phyloP scores from a whole-genome alignment of 1,140 invertebrate genomes.

The Batillaria attramentaria region DNA sequence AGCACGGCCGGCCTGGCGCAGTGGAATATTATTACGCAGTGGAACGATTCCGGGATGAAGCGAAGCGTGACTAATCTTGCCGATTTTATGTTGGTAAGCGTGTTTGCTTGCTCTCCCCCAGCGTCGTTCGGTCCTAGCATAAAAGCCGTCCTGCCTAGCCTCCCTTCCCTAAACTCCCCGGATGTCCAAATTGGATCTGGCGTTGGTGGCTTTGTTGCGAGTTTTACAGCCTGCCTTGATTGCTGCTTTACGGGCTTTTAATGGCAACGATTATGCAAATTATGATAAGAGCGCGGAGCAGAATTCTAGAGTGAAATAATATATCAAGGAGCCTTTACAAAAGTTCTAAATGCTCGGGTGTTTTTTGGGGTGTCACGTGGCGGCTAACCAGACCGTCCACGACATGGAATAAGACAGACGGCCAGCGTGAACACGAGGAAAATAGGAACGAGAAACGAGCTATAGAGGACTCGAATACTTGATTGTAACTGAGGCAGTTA shows the following conservation, averaged over 20 bases:
- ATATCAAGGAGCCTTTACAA: too few relatives aligned
- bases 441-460: too few relatives aligned
- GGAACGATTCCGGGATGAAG: neutral
- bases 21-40: neutral
- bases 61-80: neutral
- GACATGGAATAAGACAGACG: too few relatives aligned
- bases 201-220: slow-evolving; percentile 10
- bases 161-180: neutral
- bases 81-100: neutral
- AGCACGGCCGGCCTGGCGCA: neutral
- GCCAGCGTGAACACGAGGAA: too few relatives aligned
- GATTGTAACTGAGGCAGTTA: too few relatives aligned
- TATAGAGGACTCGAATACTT: too few relatives aligned
- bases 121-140: neutral
- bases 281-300: slow-evolving; percentile 3
- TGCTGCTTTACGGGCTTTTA: slow-evolving; percentile 19
- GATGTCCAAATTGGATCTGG: slow-evolving; percentile 15
- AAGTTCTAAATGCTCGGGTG: too few relatives aligned
- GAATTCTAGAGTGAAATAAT: slow-evolving; percentile 8
- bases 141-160: neutral
- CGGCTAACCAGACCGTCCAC: too few relatives aligned
- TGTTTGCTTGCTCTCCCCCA: neutral
- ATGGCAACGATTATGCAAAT: slow-evolving; percentile 33
- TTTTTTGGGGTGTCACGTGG: too few relatives aligned
- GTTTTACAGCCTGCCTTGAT: slow-evolving; percentile 23